phyloP scores from a whole-genome alignment of 2,797 vertebrate species.

The Rhabdophis nuchalis region DNA sequence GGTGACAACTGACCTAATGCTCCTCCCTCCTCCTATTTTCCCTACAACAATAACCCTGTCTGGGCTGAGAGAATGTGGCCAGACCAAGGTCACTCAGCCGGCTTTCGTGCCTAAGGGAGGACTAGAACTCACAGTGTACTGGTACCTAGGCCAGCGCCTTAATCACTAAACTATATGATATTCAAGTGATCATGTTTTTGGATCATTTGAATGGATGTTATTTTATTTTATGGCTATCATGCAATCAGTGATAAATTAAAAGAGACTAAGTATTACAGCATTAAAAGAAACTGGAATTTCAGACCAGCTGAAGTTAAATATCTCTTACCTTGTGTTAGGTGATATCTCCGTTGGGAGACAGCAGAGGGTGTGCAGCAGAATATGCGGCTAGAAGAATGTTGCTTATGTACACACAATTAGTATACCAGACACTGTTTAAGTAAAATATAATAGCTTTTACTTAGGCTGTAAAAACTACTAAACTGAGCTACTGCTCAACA shows the following conservation, averaged over 20 bases:
- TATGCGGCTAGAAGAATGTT: no score
- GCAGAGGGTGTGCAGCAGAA: no score
- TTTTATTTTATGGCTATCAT: neutral
- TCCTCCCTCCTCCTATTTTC: neutral
- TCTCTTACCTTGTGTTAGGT: neutral
- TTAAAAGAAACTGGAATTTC: constrained; percentile 53
- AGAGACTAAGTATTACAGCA: constrained; percentile 41
- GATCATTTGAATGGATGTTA: neutral
- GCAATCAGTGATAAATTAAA: constrained; percentile 26
- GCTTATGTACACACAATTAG: no score
- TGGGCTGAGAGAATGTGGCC: neutral
- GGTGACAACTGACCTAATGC: neutral
- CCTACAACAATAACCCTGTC: neutral
- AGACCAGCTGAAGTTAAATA: constrained; percentile 6
- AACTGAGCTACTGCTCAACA: no score
- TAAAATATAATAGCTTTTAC: no score
- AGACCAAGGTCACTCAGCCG: neutral
- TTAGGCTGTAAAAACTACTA: no score
- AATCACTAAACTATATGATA: neutral
- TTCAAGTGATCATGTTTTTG: neutral
- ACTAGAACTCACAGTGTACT: neutral
- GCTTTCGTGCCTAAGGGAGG: neutral
- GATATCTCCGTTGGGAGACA: no score
- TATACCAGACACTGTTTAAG: no score
- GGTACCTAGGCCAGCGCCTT: neutral